Evolutionary conservation across 2,797 vertebrate genomes (phyloP).

Genomic region (Helarctos malayanus): DNA sequence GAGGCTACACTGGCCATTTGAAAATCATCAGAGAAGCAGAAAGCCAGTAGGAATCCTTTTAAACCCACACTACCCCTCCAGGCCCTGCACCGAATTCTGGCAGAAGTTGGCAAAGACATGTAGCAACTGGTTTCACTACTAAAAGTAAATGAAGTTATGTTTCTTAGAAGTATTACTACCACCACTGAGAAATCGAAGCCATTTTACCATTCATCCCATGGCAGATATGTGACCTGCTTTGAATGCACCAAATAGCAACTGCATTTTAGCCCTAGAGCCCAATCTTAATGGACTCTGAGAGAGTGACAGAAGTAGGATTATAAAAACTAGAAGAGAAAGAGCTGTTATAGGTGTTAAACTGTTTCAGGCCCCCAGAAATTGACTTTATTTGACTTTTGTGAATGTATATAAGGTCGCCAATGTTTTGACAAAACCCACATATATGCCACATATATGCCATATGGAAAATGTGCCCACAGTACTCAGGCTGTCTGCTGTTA

Average conservation of each 20-base stretch:
- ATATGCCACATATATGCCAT: conserved; percentile 1
- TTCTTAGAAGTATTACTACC: conserved; percentile 1
- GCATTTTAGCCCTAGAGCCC: not conserved
- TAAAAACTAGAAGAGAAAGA: conserved; percentile 41
- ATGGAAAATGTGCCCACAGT: not conserved
- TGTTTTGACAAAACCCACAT: conserved; percentile 55
- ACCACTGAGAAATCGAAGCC: not conserved
- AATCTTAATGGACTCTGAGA: not conserved
- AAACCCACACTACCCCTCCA: not conserved
- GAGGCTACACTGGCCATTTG: not conserved
- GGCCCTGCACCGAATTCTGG: not conserved
- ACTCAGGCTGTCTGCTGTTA: conserved; percentile 12
- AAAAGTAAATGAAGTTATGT: not conserved
- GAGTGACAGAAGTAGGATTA: not conserved
- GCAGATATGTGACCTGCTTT: not conserved
- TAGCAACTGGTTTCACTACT: not conserved
- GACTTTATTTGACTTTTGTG: conserved; percentile 46
- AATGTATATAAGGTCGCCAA: conserved; percentile 22
- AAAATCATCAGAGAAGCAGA: conserved; percentile 9
- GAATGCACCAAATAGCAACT: not conserved
- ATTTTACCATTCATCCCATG: not conserved
- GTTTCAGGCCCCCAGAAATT: not conserved
- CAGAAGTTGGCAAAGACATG: not conserved
- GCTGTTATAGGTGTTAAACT: not conserved
- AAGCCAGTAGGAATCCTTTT: not conserved